phyloP scores from a whole-genome alignment of 2,797 vertebrate species.

The Phataginus tetradactyla region DNA sequence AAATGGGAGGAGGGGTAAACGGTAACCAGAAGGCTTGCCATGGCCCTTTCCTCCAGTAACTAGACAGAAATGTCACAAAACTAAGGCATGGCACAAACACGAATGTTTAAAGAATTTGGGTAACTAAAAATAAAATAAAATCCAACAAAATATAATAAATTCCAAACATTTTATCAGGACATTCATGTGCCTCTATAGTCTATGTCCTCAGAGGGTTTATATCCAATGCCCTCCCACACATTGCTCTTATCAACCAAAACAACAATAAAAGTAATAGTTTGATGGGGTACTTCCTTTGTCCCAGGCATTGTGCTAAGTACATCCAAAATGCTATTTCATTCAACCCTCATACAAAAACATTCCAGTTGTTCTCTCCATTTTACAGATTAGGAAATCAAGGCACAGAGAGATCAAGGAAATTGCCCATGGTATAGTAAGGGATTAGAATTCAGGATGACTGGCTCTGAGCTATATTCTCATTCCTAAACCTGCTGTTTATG shows the following conservation, averaged over 20 bases:
- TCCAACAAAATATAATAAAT: background rate
- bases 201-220: background rate
- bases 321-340: slow-evolving; percentile 40
- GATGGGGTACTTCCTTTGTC: background rate
- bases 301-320: background rate
- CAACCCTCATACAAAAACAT: background rate
- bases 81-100: background rate
- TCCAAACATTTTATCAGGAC: background rate
- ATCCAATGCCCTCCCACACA: background rate
- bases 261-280: slow-evolving; percentile 15
- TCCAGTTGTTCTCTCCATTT: background rate
- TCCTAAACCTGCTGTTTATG: background rate
- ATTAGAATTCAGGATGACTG: background rate
- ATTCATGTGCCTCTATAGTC: background rate
- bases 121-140: background rate
- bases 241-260: background rate
- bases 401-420: background rate
- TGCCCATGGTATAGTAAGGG: background rate
- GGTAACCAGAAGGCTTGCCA: background rate
- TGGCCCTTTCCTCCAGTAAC: background rate
- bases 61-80: background rate
- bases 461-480: background rate
- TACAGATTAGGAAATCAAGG: background rate
- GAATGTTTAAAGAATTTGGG: background rate
- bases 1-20: background rate